Conservation (phyloP, 2,888 invertebrate genomes). For the Tachystola acroxantha region DNA sequence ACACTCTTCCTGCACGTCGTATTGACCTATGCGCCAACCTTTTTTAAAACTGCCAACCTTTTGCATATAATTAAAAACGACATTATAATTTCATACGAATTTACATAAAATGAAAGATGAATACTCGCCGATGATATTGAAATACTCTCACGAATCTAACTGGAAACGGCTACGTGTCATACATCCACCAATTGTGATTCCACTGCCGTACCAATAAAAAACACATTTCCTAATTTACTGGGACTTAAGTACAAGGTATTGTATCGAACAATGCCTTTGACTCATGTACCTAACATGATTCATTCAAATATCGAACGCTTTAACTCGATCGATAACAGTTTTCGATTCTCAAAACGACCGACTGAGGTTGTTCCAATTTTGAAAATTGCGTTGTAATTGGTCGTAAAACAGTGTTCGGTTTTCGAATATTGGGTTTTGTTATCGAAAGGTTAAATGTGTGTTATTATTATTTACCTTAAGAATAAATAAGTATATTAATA, state of each 20-base stretch:
- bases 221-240: conserved; percentile 75
- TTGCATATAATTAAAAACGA: no score
- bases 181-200: conserved; percentile 64
- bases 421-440: conserved; percentile 1
- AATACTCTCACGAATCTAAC: conserved; percentile 59
- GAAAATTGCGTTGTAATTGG: not conserved
- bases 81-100: no score
- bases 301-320: conserved; percentile 57
- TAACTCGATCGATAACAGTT: conserved; percentile 29
- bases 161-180: conserved; percentile 58
- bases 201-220: conserved; percentile 68
- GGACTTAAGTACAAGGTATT: conserved; percentile 47
- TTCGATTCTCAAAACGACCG: conserved; percentile 21
- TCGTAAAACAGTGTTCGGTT: not conserved
- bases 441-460: not conserved
- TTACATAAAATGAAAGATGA: conserved; percentile 1
- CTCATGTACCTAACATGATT: conserved; percentile 68
- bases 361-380: conserved; percentile 1
- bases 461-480: no score
- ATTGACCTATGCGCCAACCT: no score
- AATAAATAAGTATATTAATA: no score
- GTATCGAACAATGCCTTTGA: conserved; percentile 69
- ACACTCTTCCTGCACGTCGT: no score
- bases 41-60: no score
- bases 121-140: conserved; percentile 35